Base-by-base conservation (phyloP, 2,888 invertebrate species). In the Cheiracanthium punctorium region DNA sequence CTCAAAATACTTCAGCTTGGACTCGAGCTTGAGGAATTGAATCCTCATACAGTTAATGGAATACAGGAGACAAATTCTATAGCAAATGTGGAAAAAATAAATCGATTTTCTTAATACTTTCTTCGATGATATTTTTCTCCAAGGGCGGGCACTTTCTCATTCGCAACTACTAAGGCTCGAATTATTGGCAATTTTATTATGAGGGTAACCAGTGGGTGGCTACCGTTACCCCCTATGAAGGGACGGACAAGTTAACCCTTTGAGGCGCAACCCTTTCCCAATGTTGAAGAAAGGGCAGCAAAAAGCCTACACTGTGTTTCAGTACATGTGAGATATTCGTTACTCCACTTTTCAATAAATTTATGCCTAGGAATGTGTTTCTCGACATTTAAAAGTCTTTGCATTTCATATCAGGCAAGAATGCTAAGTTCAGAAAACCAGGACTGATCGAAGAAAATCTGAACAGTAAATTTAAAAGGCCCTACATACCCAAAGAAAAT, bases 71-170 rank as follows among this genome's bases (percentile, higher is more conserved):
- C 65, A 65, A 65, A 65, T 65, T 28, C 5, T 29, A 4, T 65
- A 65, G 65, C 1, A 1, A 0, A 65, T 65, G 65, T 0, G 12
- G 65, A 65, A 65, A 65, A 65, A 65, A n/a, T n/a, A 65, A 65
- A 65, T 65, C 7, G 65, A 65, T 65, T 65, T 65, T 30, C 30
- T 65, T 12, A 65, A 65, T 65, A 65, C 30, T 65, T 65, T 65
- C 65, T 65, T 65, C 30, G 30, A 65, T 65, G 65, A 65, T 28
- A 14, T 8, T 24, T 14, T 65, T 14, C 12, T 30, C 12, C 12
- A 30, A n/a, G n/a, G n/a, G n/a, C n/a, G n/a, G n/a, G n/a, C n/a
- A n/a, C n/a, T n/a, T n/a, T n/a, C n/a, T n/a, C n/a, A n/a, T n/a
- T n/a, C n/a, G n/a, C n/a, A n/a, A n/a, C n/a, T n/a, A n/a, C n/a